Percentiles rank a stretch among this genome's conserved stretches.
Conservation (phyloP, 2,113 vertebrate genomes). For the Regulus satrapa region DNA sequence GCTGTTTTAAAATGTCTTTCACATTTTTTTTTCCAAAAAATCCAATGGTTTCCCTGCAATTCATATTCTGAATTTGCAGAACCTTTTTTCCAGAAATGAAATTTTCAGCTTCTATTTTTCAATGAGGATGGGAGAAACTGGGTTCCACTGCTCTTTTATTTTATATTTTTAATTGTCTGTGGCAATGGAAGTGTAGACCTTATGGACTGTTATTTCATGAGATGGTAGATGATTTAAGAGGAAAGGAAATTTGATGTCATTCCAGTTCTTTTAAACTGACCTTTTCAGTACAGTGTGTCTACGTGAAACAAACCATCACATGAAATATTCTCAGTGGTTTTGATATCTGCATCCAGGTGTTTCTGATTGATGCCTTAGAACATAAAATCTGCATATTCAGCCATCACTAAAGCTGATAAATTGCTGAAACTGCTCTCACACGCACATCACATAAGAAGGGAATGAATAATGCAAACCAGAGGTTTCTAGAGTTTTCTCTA, state of each 20-base stretch:
- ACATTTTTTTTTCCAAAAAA: not conserved
- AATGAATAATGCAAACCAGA: not conserved
- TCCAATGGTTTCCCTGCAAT: not conserved
- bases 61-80: not conserved
- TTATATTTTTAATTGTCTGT: not conserved
- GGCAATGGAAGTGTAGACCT: not conserved
- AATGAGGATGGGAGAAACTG: not conserved
- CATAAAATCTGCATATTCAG: not conserved
- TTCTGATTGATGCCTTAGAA: not conserved
- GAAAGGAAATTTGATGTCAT: not conserved
- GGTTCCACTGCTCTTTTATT: not conserved
- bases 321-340: not conserved
- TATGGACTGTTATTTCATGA: not conserved
- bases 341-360: not conserved
- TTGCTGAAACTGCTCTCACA: not conserved
- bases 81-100: not conserved
- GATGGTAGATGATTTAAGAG: not conserved
- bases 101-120: not conserved
- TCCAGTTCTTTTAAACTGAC: not conserved
- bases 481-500: not conserved
- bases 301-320: not conserved
- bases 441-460: accelerated
- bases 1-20: too few species aligned
- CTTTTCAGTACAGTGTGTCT: not conserved
- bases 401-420: not conserved